Evolutionary conservation across 1,140 invertebrate species (phyloP), one percentile per base, ranked within the genome.

Genomic region (Hesperophylax magnus): DNA sequence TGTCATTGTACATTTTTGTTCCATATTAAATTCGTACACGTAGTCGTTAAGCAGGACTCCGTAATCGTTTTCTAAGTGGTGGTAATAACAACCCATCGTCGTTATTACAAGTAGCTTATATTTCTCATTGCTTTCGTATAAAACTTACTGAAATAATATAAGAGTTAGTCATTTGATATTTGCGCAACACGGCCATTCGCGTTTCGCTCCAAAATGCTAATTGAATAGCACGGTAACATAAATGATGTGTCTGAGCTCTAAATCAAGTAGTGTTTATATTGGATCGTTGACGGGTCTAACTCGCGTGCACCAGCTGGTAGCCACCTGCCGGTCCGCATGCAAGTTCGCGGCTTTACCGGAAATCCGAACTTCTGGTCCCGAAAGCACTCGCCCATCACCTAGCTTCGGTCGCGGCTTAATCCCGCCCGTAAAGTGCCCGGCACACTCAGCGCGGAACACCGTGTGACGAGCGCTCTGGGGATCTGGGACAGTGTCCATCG

Each of bases 321-420:
- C 9, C 39, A 2, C 0, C 24, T 1, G 14, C 39, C 67, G 18
- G 31, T 71, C 67, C 24, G 67, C 67, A 71, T 71, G 17, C 67
- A 71, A 71, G 67, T 52, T 71, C 53, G 67, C 67, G 67, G 67
- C 67, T 71, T 52, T 52, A 71, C 67, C 67, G 67, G 67, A 71
- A 52, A 71, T 71, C 67, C 67, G 67, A 71, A 71, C 67, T 71
- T 71, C 31, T 47, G 17, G 27, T 52, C 67, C 34, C 34, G 67
- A 71, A 39, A 71, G 67, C 39, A 71, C 67, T 71, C 67, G 39
- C 34, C 67, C 67, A 71, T 71, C 67, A 22, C 67, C 67, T 20
- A 22, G 67, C 63, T 17, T 3, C 39, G n/a, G n/a, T n/a, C n/a
- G n/a, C n/a, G n/a, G 39, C 34, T 6, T 71, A 71, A 71, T 71